These are phyloP conservation scores for Pipa parva DNA, from an alignment of 2,113 vertebrate species.

Conservation along the genomic window DNA sequence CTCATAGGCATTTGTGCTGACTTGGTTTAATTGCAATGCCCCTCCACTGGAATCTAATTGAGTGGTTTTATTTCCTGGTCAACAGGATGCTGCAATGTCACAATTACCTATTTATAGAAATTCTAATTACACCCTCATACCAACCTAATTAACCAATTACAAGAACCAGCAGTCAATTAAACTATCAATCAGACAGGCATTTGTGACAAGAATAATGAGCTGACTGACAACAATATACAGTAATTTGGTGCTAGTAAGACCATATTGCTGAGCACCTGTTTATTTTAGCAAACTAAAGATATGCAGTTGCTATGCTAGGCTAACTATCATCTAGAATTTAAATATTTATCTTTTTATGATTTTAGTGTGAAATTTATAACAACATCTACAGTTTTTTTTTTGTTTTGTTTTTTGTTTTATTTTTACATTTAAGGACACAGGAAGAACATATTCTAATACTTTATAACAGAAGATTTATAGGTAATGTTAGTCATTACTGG, in stretches of 20 bases:
- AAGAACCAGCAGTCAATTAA: slow-evolving; percentile 34
- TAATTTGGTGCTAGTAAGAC: neutral
- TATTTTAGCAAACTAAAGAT: neutral
- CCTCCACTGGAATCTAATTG: slow-evolving; percentile 19
- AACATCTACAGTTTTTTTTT: too few species aligned
- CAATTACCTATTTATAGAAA: slow-evolving; percentile 41
- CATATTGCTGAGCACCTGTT: neutral
- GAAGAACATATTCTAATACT: too few species aligned
- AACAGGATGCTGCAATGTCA: slow-evolving; percentile 31
- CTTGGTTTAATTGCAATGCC: slow-evolving; percentile 13
- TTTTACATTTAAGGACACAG: too few species aligned
- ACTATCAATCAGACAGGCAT: slow-evolving; percentile 34
- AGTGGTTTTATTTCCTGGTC: slow-evolving; percentile 34
- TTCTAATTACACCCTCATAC: slow-evolving; percentile 24
- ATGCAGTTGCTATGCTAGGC: too few species aligned
- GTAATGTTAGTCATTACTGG: too few species aligned
- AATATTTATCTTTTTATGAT: too few species aligned
- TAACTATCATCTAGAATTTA: too few species aligned
- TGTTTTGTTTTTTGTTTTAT: too few species aligned
- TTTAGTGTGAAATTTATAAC: too few species aligned
- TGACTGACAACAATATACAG: slow-evolving; percentile 29
- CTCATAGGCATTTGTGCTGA: neutral
- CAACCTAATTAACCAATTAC: slow-evolving; percentile 37
- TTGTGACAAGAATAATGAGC: slow-evolving; percentile 31
- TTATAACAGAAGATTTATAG: too few species aligned